These are phyloP conservation scores for Caenorhabditis briggsae DNA, from an alignment of 1,140 invertebrate genomes.

Conservation along the genomic window DNA sequence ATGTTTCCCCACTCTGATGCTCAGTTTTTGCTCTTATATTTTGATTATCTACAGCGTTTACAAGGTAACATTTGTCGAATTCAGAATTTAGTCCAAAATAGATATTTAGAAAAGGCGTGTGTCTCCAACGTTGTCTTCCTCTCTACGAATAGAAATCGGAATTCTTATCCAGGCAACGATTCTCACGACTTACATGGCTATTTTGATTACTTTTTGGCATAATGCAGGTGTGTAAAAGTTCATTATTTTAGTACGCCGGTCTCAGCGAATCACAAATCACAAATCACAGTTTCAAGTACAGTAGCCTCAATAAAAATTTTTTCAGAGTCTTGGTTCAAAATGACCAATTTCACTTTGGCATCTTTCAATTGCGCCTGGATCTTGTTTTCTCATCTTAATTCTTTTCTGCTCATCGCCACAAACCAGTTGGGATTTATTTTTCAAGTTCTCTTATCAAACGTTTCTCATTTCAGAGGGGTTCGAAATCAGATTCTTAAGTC, in stretches of 20 bases:
- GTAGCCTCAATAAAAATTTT: neutral
- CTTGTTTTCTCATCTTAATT: conserved; percentile 32
- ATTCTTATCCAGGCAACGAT: conserved; percentile 34
- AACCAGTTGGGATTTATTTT: neutral
- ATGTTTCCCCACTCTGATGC: neutral
- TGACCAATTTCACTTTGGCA: conserved; percentile 23
- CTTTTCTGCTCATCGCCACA: conserved; percentile 3
- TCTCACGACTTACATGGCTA: conserved; percentile 48
- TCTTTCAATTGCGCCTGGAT: conserved; percentile 2
- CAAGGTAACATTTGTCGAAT: neutral
- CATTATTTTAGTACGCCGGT: neutral
- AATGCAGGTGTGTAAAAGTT: conserved; percentile 45
- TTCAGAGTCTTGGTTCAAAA: conserved; percentile 28
- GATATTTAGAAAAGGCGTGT: neutral
- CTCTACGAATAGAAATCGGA: conserved; percentile 1
- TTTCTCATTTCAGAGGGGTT: neutral
- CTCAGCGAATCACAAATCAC: too few species aligned
- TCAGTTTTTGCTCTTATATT: conserved; percentile 16
- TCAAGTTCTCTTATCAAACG: neutral
- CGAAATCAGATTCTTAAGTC: conserved; percentile 1
- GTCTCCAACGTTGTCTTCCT: neutral
- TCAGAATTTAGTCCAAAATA: neutral
- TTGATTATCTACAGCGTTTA: conserved; percentile 22
- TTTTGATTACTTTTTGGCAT: conserved; percentile 42
- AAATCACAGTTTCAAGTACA: neutral